Percentiles rank a stretch among this genome's conserved stretches.
These are phyloP conservation scores for Lontra canadensis DNA, from an alignment of 2,113 vertebrate species.

Conservation along the genomic window DNA sequence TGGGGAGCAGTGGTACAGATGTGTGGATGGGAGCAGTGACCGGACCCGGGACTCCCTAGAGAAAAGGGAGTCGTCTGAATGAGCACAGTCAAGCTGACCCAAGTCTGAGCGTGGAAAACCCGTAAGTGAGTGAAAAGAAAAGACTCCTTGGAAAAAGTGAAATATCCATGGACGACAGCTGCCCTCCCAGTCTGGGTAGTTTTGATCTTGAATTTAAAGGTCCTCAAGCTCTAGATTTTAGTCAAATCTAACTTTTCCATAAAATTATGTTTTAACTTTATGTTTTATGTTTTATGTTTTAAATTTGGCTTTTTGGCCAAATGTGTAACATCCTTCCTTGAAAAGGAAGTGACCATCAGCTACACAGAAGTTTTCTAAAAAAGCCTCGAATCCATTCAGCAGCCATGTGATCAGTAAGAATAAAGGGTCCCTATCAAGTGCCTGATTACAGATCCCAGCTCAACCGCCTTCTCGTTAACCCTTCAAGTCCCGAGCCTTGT, in stretches of 20 bases:
- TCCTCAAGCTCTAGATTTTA: neutral
- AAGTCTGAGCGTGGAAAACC: neutral
- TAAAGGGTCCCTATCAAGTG: neutral
- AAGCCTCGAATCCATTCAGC: neutral
- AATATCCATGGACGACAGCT: accelerated
- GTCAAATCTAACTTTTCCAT: neutral
- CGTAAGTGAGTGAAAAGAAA: neutral
- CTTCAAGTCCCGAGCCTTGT: neutral
- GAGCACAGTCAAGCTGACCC: accelerated
- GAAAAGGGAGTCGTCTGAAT: neutral
- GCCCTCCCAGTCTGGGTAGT: neutral
- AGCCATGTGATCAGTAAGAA: neutral
- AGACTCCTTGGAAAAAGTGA: neutral
- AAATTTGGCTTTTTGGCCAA: neutral
- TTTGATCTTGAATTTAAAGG: neutral
- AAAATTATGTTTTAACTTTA: neutral
- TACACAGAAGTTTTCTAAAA: neutral
- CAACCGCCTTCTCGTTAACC: neutral
- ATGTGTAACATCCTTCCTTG: neutral
- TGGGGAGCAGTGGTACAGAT: too few relatives aligned
- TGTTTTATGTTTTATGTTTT: too few relatives aligned
- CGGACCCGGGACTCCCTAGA: neutral
- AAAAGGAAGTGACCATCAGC: neutral
- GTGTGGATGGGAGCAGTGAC: accelerated
- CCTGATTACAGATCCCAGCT: neutral